Percentiles rank a stretch among this genome's conserved stretches.
Conservation (phyloP, 2,888 invertebrate species). For the Penaeus monodon region DNA sequence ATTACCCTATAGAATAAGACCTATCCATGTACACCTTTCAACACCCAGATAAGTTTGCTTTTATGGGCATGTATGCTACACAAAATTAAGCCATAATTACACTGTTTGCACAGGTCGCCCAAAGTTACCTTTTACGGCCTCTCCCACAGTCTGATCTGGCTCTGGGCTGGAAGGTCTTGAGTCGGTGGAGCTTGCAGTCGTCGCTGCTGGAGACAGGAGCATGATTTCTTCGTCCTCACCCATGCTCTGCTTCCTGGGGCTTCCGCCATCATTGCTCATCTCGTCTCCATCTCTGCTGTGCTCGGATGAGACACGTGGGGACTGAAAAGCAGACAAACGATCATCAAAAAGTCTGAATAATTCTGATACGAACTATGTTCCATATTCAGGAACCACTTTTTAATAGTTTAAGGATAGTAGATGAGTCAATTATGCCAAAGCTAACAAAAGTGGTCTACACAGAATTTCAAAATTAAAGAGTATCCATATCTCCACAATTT, state of each 20-base stretch:
- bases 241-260: constrained; percentile 6
- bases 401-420: no score
- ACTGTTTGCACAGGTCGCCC: neutral
- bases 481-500: no score
- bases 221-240: constrained; percentile 27
- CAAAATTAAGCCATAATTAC: no score
- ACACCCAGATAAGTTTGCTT: no score
- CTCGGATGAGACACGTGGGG: no score
- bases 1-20: no score
- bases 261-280: constrained; percentile 8
- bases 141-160: constrained; percentile 4
- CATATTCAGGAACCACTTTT: no score
- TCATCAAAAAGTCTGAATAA: no score
- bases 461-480: neutral
- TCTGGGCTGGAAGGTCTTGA: constrained; percentile 52
- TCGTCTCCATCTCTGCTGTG: neutral
- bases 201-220: constrained; percentile 45
- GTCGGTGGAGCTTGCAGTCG: constrained; percentile 53
- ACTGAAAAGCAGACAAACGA: no score
- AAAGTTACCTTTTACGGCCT: constrained; percentile 19
- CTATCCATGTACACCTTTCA: no score
- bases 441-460: neutral
- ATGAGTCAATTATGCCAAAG: neutral
- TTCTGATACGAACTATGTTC: no score
- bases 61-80: no score